Percentiles rank a stretch among this genome's conserved stretches.
Evolutionary conservation across 2,888 invertebrate species (phyloP).

Genomic region (Gastrophysa polygoni): DNA sequence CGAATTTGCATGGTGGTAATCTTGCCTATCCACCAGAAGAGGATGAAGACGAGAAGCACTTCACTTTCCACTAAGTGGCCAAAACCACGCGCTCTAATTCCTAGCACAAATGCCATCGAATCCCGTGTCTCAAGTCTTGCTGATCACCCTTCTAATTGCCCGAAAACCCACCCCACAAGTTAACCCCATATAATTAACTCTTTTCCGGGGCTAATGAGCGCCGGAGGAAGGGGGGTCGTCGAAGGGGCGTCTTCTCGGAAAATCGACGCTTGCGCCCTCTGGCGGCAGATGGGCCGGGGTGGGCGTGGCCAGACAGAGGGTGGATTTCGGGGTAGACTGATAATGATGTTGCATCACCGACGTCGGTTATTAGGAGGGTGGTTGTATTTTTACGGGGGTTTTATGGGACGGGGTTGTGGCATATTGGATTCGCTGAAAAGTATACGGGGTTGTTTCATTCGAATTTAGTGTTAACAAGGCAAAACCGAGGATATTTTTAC

Average conservation of each 20-base stretch:
- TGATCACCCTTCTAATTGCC: background rate
- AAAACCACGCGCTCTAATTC: no score
- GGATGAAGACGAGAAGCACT: no score
- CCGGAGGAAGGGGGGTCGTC: background rate
- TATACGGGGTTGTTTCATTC: no score
- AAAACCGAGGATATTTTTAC: no score
- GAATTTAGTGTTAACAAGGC: no score
- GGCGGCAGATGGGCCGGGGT: background rate
- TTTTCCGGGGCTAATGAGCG: conserved; percentile 5
- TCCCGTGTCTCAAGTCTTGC: background rate
- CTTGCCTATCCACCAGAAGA: no score
- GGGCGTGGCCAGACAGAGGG: conserved; percentile 5
- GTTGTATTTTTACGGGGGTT: no score
- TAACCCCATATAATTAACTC: conserved; percentile 17
- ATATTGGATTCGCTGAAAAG: no score
- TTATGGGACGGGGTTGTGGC: no score
- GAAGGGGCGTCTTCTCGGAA: conserved; percentile 8
- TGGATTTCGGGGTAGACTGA: conserved; percentile 8
- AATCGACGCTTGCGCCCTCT: conserved; percentile 5
- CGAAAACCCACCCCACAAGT: background rate
- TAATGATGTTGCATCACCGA: conserved; percentile 8
- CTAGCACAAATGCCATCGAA: background rate
- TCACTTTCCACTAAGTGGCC: no score
- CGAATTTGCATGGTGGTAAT: no score
- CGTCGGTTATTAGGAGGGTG: background rate